These are phyloP conservation scores for Antitype chi DNA, from an alignment of 2,888 invertebrate species.

Conservation along the genomic window DNA sequence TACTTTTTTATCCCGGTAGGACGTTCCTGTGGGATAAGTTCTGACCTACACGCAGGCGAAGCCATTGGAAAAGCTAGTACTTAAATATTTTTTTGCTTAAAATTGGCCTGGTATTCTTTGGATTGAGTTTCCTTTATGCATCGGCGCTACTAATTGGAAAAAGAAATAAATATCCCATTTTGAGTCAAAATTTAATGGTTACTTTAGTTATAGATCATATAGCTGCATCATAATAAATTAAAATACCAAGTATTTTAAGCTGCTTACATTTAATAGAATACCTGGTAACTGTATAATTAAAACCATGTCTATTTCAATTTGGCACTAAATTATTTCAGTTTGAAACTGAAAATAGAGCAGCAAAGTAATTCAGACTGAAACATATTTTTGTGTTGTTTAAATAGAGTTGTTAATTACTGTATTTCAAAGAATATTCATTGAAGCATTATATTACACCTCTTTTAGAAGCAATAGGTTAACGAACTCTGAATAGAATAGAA, in stretches of 20 bases:
- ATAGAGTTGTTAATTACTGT: background rate
- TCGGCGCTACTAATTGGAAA: too few species aligned
- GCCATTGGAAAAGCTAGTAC: too few species aligned
- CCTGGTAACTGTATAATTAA: too few species aligned
- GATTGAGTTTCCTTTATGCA: too few species aligned
- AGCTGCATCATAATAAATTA: conserved; percentile 3
- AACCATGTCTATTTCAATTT: background rate
- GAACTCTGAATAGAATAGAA: too few species aligned
- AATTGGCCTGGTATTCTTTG: too few species aligned
- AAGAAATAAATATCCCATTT: too few species aligned
- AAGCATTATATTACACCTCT: background rate
- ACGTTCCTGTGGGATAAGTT: too few species aligned
- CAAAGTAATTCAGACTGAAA: background rate
- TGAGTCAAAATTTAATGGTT: too few species aligned
- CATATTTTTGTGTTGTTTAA: background rate
- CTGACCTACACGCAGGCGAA: too few species aligned
- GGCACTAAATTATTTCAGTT: background rate
- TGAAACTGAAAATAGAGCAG: background rate
- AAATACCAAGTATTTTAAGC: background rate
- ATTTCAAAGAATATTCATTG: conserved; percentile 2
- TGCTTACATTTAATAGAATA: background rate
- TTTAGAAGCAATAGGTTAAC: background rate
- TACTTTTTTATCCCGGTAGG: too few species aligned
- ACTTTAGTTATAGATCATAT: background rate
- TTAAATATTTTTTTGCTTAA: too few species aligned